These are phyloP conservation scores for Cosmia trapezina DNA, from an alignment of 2,888 invertebrate genomes.

Conservation along the genomic window DNA sequence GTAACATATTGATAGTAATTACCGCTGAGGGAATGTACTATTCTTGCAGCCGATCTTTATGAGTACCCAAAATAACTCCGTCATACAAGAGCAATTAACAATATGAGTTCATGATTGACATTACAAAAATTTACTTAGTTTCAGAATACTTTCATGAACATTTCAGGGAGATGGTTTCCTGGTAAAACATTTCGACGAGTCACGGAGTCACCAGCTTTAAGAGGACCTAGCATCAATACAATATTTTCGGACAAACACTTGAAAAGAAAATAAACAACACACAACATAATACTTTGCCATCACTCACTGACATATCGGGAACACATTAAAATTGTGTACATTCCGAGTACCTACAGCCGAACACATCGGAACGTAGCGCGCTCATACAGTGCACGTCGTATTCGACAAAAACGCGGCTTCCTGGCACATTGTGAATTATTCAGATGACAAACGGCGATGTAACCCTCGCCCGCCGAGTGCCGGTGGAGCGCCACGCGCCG, in stretches of 20 bases:
- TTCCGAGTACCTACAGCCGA: slow-evolving; percentile 11
- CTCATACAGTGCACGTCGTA: slow-evolving; percentile 51
- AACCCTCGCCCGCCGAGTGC: slow-evolving; percentile 15
- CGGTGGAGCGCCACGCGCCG: background rate
- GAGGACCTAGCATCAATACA: background rate
- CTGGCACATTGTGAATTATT: slow-evolving; percentile 57
- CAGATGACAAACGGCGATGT: slow-evolving; percentile 52
- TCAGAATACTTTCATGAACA: background rate
- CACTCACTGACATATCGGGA: slow-evolving; percentile 40
- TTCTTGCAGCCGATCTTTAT: slow-evolving; percentile 1
- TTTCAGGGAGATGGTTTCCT: no score
- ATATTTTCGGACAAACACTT: slow-evolving; percentile 5
- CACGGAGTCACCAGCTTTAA: background rate
- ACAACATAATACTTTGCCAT: slow-evolving; percentile 26
- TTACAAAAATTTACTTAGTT: no score
- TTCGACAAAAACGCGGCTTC: slow-evolving; percentile 35
- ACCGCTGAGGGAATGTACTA: slow-evolving; percentile 28
- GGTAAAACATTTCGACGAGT: background rate
- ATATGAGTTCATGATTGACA: slow-evolving; percentile 1
- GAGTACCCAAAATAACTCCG: background rate
- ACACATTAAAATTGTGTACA: slow-evolving; percentile 37
- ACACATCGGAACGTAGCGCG: slow-evolving; percentile 23
- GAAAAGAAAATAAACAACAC: slow-evolving; percentile 3
- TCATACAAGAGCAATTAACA: background rate
- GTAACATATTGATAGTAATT: no score